Evolutionary conservation across 2,888 invertebrate genomes (phyloP), one percentile per base, ranked within the genome.

Genomic region (Amphimallon solstitiale): DNA sequence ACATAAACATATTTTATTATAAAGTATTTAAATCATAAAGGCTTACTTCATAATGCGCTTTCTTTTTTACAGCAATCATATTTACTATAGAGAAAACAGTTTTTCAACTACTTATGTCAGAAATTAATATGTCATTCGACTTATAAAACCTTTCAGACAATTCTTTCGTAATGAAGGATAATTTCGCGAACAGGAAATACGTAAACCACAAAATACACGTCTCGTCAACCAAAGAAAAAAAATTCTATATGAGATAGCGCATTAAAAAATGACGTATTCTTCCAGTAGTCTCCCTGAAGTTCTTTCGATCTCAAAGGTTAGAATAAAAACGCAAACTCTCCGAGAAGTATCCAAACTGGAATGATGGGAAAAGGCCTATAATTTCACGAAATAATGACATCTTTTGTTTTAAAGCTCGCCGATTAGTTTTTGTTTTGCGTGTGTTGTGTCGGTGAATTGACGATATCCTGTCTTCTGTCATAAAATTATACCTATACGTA

Each of bases 401-500:
- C 70, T 70, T 71, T 71, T 71, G 70, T 70, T 69, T 70, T 71
- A 70, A 70, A 37, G 21, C 56, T 63, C 65, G 70, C 68, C 71
- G 70, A 71, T 71, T 63, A 64, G 17, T 29, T 65, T 61, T 68
- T 67, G 37, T 59, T 66, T 72, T 70, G 72, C 72, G 72, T 72
- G 72, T 61, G 63, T 68, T 59, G 60, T 65, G 65, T 67, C 62
- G 54, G 45, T 54, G 68, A 70, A 72, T 72, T 59, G 72, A 67
- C 70, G 69, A 71, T 72, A 72, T 72, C 72, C 72, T 72, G 72
- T 67, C 62, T 9, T 38, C 38, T 23, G 43, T 59, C 56, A 17
- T 43, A 56, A 63, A 72, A 72, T 67, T 67, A 63, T 49, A 45
- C 43, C 43, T 43, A 59, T 29, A 29, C 29, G 5, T 29, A 29